These are phyloP conservation scores for Dendroctonus ponderosae DNA, from an alignment of 1,140 invertebrate genomes.

Conservation along the genomic window DNA sequence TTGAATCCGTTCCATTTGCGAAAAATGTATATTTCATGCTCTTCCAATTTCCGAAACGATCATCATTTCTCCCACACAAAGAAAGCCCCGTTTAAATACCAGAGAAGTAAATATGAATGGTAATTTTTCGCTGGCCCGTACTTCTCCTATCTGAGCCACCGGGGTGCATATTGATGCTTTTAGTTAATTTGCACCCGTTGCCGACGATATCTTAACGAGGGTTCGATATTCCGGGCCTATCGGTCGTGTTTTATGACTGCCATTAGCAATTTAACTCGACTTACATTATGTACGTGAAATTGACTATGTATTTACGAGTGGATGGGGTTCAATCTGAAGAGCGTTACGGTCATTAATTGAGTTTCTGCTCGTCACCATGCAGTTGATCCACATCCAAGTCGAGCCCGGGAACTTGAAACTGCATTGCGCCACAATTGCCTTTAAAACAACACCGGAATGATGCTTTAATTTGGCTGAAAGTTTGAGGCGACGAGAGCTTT, in stretches of 20 bases:
- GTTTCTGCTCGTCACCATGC: too few relatives aligned
- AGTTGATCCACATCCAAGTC: too few relatives aligned
- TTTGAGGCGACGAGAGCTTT: constrained; percentile 4
- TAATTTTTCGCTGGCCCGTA: too few relatives aligned
- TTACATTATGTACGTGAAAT: constrained; percentile 19
- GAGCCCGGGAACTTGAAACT: too few relatives aligned
- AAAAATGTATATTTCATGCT: too few relatives aligned
- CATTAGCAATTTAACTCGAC: constrained; percentile 17
- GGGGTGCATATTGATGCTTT: constrained; percentile 13
- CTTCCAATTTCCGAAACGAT: too few relatives aligned
- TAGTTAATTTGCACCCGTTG: constrained; percentile 16
- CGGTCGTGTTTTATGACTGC: constrained; percentile 16
- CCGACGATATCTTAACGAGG: constrained; percentile 17
- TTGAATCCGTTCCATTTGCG: too few relatives aligned
- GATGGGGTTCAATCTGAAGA: constrained; percentile 5
- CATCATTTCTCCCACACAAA: too few relatives aligned
- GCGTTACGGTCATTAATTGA: neutral
- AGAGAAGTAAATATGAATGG: too few relatives aligned
- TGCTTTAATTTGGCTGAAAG: constrained; percentile 9
- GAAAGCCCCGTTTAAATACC: too few relatives aligned
- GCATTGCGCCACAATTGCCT: neutral
- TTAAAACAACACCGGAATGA: constrained; percentile 6
- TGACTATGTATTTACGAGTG: constrained; percentile 17
- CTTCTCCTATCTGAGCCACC: too few relatives aligned
- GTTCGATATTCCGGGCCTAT: constrained; percentile 16